Evolutionary conservation across 2,888 invertebrate species (phyloP).

Genomic region (Minunthozetes semirufus): DNA sequence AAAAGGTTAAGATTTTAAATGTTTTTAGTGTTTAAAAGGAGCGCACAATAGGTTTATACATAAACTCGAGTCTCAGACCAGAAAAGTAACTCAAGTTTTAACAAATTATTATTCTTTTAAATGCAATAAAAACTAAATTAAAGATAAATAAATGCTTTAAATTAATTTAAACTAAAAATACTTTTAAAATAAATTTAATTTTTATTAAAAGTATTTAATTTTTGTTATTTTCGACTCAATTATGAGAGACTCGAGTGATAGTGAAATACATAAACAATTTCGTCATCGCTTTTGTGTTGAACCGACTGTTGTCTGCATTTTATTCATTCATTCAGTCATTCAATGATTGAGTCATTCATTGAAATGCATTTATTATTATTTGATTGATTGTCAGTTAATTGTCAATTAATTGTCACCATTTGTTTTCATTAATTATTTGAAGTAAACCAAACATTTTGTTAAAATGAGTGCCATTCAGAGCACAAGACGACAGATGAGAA

Average conservation of each 20-base stretch:
- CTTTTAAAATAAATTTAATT: too few relatives aligned
- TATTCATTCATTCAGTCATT: neutral
- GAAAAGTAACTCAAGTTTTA: too few relatives aligned
- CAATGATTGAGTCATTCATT: neutral
- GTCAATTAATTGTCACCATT: too few relatives aligned
- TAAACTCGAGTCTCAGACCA: neutral
- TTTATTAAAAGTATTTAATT: too few relatives aligned
- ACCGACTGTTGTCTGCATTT: neutral
- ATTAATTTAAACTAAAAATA: neutral
- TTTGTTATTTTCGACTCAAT: too few relatives aligned
- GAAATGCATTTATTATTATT: neutral
- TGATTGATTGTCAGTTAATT: neutral
- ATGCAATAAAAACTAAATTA: too few relatives aligned
- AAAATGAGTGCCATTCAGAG: neutral
- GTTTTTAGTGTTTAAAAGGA: neutral
- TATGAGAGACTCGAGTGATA: neutral
- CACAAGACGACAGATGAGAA: neutral
- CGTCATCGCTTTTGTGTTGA: neutral
- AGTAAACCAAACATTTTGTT: neutral
- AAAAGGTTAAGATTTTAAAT: neutral
- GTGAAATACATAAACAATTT: neutral
- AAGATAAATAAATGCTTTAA: neutral
- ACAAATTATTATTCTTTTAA: too few relatives aligned
- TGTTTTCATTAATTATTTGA: too few relatives aligned
- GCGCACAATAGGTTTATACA: neutral